Conservation (phyloP, 2,113 vertebrate species). For the Montifringilla adamsi region DNA sequence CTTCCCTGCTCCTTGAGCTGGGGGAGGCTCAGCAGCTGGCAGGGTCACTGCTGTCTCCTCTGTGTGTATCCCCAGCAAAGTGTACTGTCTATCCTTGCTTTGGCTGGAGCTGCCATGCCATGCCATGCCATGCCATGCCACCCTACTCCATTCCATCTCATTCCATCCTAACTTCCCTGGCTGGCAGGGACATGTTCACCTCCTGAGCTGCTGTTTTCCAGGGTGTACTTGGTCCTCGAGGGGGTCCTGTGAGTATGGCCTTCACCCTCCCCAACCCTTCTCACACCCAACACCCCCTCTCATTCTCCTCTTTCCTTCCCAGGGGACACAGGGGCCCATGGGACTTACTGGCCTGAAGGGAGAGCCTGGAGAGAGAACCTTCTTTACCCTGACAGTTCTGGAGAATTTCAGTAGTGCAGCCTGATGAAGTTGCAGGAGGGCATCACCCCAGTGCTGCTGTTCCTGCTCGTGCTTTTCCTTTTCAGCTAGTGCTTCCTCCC, state of each 20-base stretch:
- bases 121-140: too few relatives aligned
- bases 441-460: accelerated
- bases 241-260: neutral
- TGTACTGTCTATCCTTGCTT: neutral
- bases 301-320: neutral
- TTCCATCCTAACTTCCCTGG: neutral
- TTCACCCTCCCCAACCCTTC: neutral
- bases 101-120: neutral
- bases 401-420: accelerated
- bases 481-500: neutral
- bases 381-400: neutral
- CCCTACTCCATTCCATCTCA: neutral
- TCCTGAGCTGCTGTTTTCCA: neutral
- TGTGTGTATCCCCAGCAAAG: neutral
- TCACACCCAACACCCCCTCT: neutral
- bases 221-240: too few relatives aligned
- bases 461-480: neutral
- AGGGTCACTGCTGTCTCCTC: neutral
- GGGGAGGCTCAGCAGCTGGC: neutral
- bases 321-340: neutral
- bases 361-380: neutral
- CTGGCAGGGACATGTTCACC: neutral
- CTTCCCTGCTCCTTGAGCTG: neutral
- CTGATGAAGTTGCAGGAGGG: neutral
- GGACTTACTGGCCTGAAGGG: neutral